These are phyloP conservation scores for Amiota communis DNA, from an alignment of 2,888 invertebrate species.

Conservation along the genomic window DNA sequence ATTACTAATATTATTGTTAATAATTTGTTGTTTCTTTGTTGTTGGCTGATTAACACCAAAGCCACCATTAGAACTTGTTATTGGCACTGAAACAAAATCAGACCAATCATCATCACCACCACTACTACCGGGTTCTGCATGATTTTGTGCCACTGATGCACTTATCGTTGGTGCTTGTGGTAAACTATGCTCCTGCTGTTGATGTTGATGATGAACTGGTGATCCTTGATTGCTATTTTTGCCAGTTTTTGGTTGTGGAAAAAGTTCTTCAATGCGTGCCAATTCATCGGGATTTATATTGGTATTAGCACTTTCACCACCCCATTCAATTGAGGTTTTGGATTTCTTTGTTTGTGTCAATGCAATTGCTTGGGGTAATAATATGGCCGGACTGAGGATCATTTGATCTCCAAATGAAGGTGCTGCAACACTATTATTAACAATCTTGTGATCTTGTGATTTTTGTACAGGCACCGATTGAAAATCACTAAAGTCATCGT, in stretches of 20 bases:
- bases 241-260: conserved; percentile 60
- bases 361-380: conserved; percentile 68
- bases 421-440: conserved; percentile 58
- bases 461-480: conserved; percentile 68
- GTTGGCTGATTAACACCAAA: neutral
- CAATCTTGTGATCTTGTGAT: conserved; percentile 39
- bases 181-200: conserved; percentile 8
- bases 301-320: conserved; percentile 72
- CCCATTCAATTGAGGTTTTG: conserved; percentile 75
- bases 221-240: conserved; percentile 26
- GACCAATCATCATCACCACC: conserved; percentile 75
- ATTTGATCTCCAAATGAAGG: conserved; percentile 62
- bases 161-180: conserved; percentile 62
- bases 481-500: conserved; percentile 75
- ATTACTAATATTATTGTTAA: neutral
- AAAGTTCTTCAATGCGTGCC: conserved; percentile 71
- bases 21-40: conserved; percentile 27
- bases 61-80: neutral
- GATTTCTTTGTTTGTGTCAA: conserved; percentile 40
- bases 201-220: conserved; percentile 40
- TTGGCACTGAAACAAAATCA: conserved; percentile 75
- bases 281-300: conserved; percentile 73
- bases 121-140: conserved; percentile 45
- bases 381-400: conserved; percentile 71
- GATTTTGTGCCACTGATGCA: conserved; percentile 57